Evolutionary conservation across 2,113 vertebrate genomes (phyloP).

Genomic region (Euleptes europaea): DNA sequence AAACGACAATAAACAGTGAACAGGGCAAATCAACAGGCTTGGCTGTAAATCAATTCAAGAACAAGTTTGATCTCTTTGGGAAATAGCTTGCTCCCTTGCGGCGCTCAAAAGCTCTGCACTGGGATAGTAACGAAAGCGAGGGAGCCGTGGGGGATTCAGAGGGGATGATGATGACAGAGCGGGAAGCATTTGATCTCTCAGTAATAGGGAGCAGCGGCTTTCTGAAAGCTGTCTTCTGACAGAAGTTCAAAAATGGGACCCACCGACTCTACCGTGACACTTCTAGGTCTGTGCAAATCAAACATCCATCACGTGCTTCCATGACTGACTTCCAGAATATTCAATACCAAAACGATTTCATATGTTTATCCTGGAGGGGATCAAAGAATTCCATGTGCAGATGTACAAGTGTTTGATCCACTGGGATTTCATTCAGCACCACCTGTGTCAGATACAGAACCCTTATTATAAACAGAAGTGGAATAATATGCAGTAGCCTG

Average conservation of each 20-base stretch:
- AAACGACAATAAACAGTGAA: background rate
- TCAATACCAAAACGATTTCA: background rate
- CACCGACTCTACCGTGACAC: background rate
- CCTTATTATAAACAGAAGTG: background rate
- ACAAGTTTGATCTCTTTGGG: background rate
- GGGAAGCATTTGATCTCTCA: constrained; percentile 3
- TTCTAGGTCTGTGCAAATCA: background rate
- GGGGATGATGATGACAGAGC: background rate
- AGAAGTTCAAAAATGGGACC: background rate
- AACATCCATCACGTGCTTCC: background rate
- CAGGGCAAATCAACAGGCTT: background rate
- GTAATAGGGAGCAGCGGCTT: background rate
- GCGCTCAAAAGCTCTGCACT: background rate
- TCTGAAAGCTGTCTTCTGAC: background rate
- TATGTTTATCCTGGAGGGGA: background rate
- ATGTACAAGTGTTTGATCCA: background rate
- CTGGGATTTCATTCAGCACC: background rate
- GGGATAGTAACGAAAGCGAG: background rate
- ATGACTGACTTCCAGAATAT: background rate
- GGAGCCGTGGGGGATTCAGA: background rate
- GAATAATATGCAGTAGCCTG: background rate
- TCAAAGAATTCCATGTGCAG: background rate
- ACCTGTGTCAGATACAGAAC: background rate
- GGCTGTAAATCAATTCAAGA: background rate
- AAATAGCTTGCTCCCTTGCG: background rate